These are phyloP conservation scores for Trachurus trachurus DNA, from an alignment of 2,797 vertebrate species.

Conservation along the genomic window DNA sequence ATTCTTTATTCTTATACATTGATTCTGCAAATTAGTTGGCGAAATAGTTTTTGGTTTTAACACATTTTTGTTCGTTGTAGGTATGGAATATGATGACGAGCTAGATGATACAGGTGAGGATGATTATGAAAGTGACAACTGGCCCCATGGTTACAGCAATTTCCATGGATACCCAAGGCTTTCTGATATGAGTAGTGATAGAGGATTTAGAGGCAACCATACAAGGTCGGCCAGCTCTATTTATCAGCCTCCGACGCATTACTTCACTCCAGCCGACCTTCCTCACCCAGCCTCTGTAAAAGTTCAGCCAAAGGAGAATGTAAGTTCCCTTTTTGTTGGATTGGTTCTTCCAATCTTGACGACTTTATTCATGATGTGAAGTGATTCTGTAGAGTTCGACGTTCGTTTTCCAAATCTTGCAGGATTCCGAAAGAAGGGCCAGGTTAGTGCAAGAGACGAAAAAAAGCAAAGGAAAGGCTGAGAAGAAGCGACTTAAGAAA, in stretches of 20 bases:
- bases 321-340: conserved; percentile 39
- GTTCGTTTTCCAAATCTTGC: neutral
- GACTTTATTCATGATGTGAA: neutral
- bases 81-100: conserved; percentile 34
- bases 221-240: neutral
- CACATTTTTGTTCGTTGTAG: conserved; percentile 1
- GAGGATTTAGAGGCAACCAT: conserved; percentile 13
- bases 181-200: neutral
- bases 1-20: neutral
- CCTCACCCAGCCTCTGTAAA: neutral
- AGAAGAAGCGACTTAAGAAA: conserved; percentile 79
- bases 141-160: neutral
- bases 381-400: neutral
- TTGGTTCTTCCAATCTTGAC: neutral
- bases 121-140: neutral
- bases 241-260: conserved; percentile 11
- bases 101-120: conserved; percentile 23
- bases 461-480: conserved; percentile 65
- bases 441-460: conserved; percentile 59
- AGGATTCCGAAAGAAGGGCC: conserved; percentile 63
- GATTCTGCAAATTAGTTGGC: neutral
- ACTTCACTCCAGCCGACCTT: conserved; percentile 4
- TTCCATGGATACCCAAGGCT: conserved; percentile 15
- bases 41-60: neutral
- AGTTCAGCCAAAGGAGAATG: conserved; percentile 38